These are phyloP conservation scores for Drosophila robusta DNA, from an alignment of 2,888 invertebrate genomes.

Conservation along the genomic window DNA sequence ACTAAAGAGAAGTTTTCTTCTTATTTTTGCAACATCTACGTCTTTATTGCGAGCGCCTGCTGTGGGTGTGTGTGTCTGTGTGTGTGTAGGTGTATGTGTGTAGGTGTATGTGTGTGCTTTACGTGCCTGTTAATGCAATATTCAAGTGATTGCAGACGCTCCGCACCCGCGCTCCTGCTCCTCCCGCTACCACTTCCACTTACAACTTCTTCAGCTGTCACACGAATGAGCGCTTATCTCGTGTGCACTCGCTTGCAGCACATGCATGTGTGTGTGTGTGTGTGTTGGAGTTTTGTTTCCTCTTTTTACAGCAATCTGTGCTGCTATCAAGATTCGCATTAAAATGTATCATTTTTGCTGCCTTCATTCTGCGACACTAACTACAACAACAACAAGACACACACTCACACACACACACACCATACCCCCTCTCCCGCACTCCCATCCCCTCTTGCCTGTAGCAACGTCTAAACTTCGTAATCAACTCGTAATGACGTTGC, in stretches of 20 bases:
- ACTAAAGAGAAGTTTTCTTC: conserved; percentile 52
- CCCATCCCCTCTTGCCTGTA: conserved; percentile 31
- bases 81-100: conserved; percentile 29
- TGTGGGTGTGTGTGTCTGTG: conserved; percentile 13
- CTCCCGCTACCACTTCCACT: conserved; percentile 37
- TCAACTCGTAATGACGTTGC: conserved; percentile 80
- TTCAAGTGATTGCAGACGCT: conserved; percentile 82
- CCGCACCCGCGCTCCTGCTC: conserved; percentile 20
- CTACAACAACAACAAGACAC: conserved; percentile 41
- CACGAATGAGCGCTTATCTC: conserved; percentile 79
- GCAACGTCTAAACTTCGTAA: conserved; percentile 75
- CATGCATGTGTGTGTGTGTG: conserved; percentile 44
- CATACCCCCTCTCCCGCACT: not conserved
- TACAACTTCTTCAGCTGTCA: conserved; percentile 76
- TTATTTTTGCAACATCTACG: conserved; percentile 47
- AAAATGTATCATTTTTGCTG: conserved; percentile 84
- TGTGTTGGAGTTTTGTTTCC: conserved; percentile 78
- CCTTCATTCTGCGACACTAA: conserved; percentile 63
- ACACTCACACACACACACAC: conserved; percentile 23
- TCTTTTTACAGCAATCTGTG: conserved; percentile 79
- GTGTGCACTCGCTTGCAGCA: conserved; percentile 60
- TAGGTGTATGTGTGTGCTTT: conserved; percentile 50
- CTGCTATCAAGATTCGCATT: conserved; percentile 84
- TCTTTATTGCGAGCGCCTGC: conserved; percentile 68
- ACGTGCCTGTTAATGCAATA: conserved; percentile 82